Conservation (phyloP, 2,113 vertebrate species). For the Colinus virginianus region DNA sequence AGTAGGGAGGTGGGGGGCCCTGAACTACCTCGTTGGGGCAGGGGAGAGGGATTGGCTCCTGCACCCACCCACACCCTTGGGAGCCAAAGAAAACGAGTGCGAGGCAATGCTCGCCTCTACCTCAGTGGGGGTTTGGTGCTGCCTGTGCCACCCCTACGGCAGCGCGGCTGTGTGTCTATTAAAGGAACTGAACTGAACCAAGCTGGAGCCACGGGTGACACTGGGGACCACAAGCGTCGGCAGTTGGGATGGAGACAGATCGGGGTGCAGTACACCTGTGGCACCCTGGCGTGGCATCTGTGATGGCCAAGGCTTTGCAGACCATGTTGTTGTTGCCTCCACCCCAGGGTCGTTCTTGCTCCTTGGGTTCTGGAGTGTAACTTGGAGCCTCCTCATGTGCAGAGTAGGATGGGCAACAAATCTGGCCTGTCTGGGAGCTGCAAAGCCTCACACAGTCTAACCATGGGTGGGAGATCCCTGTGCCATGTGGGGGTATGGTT, state of each 20-base stretch:
- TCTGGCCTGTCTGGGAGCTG: not conserved
- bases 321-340: not conserved
- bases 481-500: rapidly evolving
- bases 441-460: not conserved
- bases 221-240: not conserved
- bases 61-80: not conserved
- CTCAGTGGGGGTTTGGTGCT: conserved; percentile 56
- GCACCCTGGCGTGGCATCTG: rapidly evolving
- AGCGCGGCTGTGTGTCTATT: not conserved
- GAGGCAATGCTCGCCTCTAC: conserved; percentile 79
- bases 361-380: not conserved
- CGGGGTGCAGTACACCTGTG: not conserved
- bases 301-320: not conserved
- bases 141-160: rapidly evolving
- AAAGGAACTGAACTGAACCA: not conserved
- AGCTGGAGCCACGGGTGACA: rapidly evolving
- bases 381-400: not conserved
- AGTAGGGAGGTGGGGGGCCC: not conserved
- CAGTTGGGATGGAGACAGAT: not conserved
- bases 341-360: not conserved
- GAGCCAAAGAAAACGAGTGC: conserved; percentile 82
- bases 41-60: not conserved
- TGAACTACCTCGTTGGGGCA: conserved; percentile 38
- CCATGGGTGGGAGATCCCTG: rapidly evolving
- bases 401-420: not conserved